phyloP scores from a whole-genome alignment of 1,140 invertebrate species.

The Leguminivora glycinivorella region DNA sequence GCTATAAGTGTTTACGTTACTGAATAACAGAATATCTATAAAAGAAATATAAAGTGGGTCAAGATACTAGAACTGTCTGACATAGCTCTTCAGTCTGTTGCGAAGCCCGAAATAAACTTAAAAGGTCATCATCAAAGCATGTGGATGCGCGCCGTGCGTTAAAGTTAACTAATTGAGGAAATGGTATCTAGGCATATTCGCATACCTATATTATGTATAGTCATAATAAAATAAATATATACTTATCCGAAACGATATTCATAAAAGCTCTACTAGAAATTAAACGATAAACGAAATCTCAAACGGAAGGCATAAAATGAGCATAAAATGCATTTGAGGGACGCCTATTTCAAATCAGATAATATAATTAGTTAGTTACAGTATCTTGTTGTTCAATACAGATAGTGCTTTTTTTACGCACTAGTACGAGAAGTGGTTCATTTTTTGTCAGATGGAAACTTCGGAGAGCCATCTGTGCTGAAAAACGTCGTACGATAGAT shows the following conservation, averaged over 20 bases:
- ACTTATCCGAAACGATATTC: slow-evolving; percentile 29
- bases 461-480: too few species aligned
- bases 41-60: slow-evolving; percentile 50
- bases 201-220: too few species aligned
- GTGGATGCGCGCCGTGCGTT: slow-evolving; percentile 54
- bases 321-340: too few species aligned
- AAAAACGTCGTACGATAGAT: too few species aligned
- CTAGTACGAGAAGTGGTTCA: too few species aligned
- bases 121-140: slow-evolving; percentile 61
- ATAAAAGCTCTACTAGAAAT: slow-evolving; percentile 32
- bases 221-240: neutral
- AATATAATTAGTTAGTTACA: too few species aligned
- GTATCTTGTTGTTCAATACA: too few species aligned
- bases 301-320: too few species aligned
- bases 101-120: slow-evolving; percentile 61
- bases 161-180: slow-evolving; percentile 68
- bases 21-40: slow-evolving; percentile 16
- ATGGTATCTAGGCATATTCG: slow-evolving; percentile 31
- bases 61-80: slow-evolving; percentile 45
- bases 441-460: too few species aligned
- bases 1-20: slow-evolving; percentile 4
- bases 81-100: slow-evolving; percentile 40
- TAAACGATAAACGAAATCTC: too few species aligned
- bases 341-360: too few species aligned
- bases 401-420: too few species aligned